Evolutionary conservation across 2,113 vertebrate genomes (phyloP).

Genomic region (Podocnemis expansa): DNA sequence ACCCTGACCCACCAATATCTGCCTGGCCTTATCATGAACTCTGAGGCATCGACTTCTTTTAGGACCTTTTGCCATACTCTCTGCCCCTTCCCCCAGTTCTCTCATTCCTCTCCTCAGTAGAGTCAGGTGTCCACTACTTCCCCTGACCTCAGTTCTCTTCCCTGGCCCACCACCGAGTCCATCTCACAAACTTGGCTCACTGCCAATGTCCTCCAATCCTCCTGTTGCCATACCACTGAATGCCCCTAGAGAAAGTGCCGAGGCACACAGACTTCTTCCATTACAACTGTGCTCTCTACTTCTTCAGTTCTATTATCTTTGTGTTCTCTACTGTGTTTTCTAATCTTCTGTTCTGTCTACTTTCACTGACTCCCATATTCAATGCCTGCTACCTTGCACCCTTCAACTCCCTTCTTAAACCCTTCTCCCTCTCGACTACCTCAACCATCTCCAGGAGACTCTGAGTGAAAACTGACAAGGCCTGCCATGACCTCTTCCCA

Average conservation of each 20-base stretch:
- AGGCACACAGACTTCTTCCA: background rate
- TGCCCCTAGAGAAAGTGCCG: background rate
- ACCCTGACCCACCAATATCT: background rate
- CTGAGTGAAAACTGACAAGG: slow-evolving; percentile 10
- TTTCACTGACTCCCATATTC: background rate
- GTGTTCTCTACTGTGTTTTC: background rate
- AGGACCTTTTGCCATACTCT: background rate
- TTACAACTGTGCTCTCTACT: background rate
- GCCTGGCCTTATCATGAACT: background rate
- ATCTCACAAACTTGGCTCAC: background rate
- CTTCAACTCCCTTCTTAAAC: slow-evolving; percentile 19
- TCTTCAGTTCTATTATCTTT: background rate
- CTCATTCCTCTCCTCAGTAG: background rate
- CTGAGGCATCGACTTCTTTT: background rate
- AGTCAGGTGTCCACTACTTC: background rate
- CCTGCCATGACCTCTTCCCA: background rate
- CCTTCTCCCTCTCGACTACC: background rate
- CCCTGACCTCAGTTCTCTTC: background rate
- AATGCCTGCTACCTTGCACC: slow-evolving; percentile 22
- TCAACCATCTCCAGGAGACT: slow-evolving; percentile 31
- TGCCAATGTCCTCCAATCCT: slow-evolving; percentile 46
- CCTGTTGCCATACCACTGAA: background rate
- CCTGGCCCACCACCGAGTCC: background rate
- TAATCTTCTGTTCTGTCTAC: background rate
- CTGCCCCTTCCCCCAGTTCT: background rate